Conservation (phyloP, 2,113 vertebrate species). For the Pelvicachromis taeniatus region DNA sequence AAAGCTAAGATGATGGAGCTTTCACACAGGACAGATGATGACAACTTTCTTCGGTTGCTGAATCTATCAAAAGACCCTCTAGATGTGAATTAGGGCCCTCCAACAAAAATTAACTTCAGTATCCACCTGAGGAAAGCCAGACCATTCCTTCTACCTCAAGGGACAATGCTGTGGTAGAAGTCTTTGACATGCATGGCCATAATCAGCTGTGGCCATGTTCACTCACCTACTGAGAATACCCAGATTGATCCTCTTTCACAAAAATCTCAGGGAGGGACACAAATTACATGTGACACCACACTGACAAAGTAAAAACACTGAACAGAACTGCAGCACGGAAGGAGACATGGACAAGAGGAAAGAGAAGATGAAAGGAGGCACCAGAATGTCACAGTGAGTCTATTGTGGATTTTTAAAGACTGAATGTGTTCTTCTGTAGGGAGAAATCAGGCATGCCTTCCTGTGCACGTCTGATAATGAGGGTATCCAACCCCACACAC, state of each 20-base stretch:
- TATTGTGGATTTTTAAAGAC: constrained; percentile 40
- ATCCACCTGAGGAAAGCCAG: constrained; percentile 38
- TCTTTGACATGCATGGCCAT: constrained; percentile 12
- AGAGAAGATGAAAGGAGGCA: constrained; percentile 46
- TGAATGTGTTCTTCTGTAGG: constrained; percentile 17
- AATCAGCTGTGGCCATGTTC: background rate
- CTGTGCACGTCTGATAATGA: constrained; percentile 49
- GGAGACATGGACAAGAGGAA: constrained; percentile 11
- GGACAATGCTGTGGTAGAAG: constrained; percentile 23
- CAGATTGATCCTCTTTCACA: constrained; percentile 44
- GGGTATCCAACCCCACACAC: constrained; percentile 23
- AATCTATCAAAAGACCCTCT: background rate
- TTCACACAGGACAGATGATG: background rate
- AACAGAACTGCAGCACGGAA: constrained; percentile 33
- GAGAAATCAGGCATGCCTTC: constrained; percentile 51
- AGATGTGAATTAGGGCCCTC: background rate
- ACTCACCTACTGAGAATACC: constrained; percentile 23
- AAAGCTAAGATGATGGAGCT: constrained; percentile 3
- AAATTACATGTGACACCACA: constrained; percentile 55
- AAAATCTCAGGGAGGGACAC: constrained; percentile 32
- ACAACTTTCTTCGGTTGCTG: background rate
- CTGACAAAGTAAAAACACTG: constrained; percentile 22
- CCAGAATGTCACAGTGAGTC: constrained; percentile 37
- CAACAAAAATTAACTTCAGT: constrained; percentile 26
- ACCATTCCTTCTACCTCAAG: constrained; percentile 3